A percentile compares a stretch with the other conserved stretches of the same genome.
phyloP scores from a whole-genome alignment of 2,113 vertebrate species.

The Chaenogobius annularis region DNA sequence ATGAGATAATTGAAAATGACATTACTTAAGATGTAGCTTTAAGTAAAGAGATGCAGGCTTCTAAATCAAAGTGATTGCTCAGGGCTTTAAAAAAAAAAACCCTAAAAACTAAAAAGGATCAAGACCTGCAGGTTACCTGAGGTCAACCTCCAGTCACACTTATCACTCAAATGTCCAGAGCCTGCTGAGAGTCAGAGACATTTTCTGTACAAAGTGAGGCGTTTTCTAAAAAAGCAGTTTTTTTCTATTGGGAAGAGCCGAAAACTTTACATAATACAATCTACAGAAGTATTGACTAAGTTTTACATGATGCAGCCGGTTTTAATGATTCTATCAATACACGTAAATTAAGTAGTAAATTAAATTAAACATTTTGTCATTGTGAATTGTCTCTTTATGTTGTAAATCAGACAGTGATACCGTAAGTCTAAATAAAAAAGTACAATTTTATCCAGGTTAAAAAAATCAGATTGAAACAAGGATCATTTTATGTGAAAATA shows the following conservation, averaged over 20 bases:
- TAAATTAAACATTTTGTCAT: too few species aligned
- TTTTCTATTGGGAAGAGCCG: not conserved
- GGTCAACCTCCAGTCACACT: constrained; percentile 14
- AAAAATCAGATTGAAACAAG: not conserved
- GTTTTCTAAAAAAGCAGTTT: not conserved
- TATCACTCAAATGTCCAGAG: not conserved
- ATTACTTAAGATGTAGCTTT: constrained; percentile 12
- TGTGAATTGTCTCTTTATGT: too few species aligned
- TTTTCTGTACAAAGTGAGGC: not conserved
- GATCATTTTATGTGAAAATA: not conserved
- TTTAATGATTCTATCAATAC: too few species aligned
- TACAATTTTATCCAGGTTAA: not conserved
- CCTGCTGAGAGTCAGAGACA: not conserved
- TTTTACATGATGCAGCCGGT: too few species aligned
- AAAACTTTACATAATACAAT: not conserved
- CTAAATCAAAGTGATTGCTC: constrained; percentile 37
- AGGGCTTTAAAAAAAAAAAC: too few species aligned
- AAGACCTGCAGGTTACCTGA: constrained; percentile 17
- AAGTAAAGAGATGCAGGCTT: not conserved
- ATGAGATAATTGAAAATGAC: not conserved
- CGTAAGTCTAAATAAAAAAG: not conserved
- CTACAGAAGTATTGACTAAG: too few species aligned
- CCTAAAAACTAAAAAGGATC: too few species aligned
- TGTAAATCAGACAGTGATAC: not conserved
- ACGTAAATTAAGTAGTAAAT: too few species aligned